Evolutionary conservation across 2,888 invertebrate genomes (phyloP).

Genomic region (Morinoia aosen): DNA sequence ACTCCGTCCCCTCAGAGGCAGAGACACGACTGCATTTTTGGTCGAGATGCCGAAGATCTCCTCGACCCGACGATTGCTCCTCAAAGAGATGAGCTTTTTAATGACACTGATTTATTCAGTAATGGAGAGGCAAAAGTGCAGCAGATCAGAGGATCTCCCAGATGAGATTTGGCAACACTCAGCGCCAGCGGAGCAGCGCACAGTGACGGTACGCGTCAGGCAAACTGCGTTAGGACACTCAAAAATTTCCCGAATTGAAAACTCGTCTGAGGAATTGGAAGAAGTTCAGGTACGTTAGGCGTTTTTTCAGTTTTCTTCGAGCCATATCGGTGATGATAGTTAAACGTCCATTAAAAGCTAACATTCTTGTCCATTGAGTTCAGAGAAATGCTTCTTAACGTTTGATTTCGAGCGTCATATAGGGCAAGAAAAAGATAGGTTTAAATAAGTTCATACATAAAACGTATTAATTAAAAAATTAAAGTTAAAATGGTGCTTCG

Average conservation of each 20-base stretch:
- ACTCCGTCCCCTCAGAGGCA: background rate
- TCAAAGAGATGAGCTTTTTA: background rate
- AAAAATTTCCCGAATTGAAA: background rate
- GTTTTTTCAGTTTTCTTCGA: background rate
- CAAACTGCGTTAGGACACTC: background rate
- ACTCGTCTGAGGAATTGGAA: background rate
- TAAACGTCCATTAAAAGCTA: background rate
- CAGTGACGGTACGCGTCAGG: background rate
- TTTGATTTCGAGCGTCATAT: background rate
- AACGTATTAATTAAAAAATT: background rate
- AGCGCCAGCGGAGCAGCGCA: background rate
- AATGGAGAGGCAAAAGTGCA: background rate
- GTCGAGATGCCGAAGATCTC: background rate
- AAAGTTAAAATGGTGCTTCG: no score
- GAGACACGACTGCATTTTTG: background rate
- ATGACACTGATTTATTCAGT: background rate
- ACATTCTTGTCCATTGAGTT: background rate
- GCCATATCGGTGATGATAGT: background rate
- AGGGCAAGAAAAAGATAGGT: no score
- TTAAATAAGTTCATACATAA: background rate
- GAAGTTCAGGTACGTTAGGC: background rate
- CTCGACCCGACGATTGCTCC: conserved; percentile 15
- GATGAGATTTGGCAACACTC: conserved; percentile 37
- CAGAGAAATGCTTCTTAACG: background rate
- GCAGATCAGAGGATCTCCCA: background rate